phyloP scores from a whole-genome alignment of 2,888 invertebrate genomes.

The Cantharis flavilabris region DNA sequence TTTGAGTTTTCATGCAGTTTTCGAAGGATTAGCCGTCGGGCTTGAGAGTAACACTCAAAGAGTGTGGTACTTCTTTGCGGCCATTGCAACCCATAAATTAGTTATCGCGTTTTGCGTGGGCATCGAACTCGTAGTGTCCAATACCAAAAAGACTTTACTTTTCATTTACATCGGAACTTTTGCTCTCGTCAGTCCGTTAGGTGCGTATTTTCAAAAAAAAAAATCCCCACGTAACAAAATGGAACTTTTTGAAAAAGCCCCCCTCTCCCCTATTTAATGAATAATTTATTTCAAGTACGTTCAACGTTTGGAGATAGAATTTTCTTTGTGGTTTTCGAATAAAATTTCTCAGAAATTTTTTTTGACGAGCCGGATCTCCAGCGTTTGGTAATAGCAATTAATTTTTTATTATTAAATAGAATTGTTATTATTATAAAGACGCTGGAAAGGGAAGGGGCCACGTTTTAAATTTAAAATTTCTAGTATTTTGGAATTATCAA shows the following conservation, averaged over 20 bases:
- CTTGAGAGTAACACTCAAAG: slow-evolving; percentile 62
- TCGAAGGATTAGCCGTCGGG: slow-evolving; percentile 72
- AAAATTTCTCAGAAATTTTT: too few relatives aligned
- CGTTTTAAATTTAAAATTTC: too few relatives aligned
- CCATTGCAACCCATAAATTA: slow-evolving; percentile 70
- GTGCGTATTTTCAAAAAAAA: slow-evolving; percentile 37
- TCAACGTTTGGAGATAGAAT: neutral
- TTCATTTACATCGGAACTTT: slow-evolving; percentile 65
- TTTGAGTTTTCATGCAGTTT: slow-evolving; percentile 69
- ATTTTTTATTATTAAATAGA: neutral
- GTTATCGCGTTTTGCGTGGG: slow-evolving; percentile 71
- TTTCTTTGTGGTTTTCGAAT: too few relatives aligned
- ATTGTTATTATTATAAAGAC: neutral
- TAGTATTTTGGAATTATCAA: too few relatives aligned
- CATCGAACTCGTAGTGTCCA: slow-evolving; percentile 63
- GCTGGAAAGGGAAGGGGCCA: too few relatives aligned
- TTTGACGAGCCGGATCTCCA: too few relatives aligned
- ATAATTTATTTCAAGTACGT: neutral
- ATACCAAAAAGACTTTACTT: slow-evolving; percentile 56
- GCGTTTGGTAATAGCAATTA: too few relatives aligned
- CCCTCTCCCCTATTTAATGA: neutral
- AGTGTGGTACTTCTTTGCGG: slow-evolving; percentile 66
- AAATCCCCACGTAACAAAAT: neutral
- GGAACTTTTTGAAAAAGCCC: neutral
- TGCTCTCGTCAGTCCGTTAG: slow-evolving; percentile 69